Base-by-base conservation (phyloP, 2,797 vertebrate genomes). In the Poliocrania exsul region DNA sequence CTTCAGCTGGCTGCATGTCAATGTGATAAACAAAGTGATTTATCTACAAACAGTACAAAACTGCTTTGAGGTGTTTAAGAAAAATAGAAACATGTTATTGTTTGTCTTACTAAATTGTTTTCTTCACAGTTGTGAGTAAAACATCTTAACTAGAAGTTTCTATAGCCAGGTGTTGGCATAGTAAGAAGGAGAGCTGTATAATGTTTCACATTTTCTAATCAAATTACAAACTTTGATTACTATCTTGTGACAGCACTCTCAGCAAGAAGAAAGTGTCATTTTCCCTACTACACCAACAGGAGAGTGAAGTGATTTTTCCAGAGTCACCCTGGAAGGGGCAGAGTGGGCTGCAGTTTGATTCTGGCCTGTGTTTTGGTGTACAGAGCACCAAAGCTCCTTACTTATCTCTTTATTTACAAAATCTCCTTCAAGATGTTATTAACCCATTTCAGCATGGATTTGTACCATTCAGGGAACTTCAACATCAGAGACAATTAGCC, bases 31-130 rank as follows among this genome's bases (percentile, higher is more conserved):
- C 42, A 88, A 65, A 91, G 75, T 3, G 13, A 75, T 81, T 86
- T 71, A 51, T 70, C 33, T 66, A 49, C 58, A 91, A 86, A 70
- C 3, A 2, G 35, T 26, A 64, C 53, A 85, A 58, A 81, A 87
- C 57, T 74, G 71, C 37, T 87, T 50, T 57, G 64, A 23, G 46
- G 31, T 78, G 78, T 64, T 81, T 60, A 71, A 78, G 35, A 28
- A 91, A 73, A 74, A 85, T 8, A 81, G 37, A 28, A 82, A 89
- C 13, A 57, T 6, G 0, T 70, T 78, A 56, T 60, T 81, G 31
- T 61, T 71, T 85, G 38, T n/a, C 64, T 78, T 50, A 64, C 25
- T 16, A 67, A 90, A 73, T 80, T 77, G 20, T 71, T 93, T 92
- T 79, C 56, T 81, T 31, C 40, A 57, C 25, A 47, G 35, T 49